phyloP scores from a whole-genome alignment of 2,888 invertebrate genomes.

The Sceliomorpha sp. region DNA sequence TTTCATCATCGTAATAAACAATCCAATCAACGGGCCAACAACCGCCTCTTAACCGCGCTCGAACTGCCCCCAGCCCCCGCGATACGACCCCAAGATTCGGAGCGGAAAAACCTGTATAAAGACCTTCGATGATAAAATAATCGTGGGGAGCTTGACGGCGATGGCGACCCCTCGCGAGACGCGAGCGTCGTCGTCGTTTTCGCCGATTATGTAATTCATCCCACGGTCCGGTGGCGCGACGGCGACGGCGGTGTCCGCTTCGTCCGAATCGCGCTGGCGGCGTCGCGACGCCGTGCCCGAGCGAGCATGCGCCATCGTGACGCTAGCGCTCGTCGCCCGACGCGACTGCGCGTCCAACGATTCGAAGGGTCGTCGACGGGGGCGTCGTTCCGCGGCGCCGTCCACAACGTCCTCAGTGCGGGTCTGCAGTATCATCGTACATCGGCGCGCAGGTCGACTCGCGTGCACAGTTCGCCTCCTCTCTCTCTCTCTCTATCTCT shows the following conservation, averaged over 20 bases:
- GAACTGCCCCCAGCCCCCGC: no score
- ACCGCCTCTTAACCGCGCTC: no score
- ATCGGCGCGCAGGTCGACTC: slow-evolving; percentile 69
- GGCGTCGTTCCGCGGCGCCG: slow-evolving; percentile 73
- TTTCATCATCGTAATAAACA: no score
- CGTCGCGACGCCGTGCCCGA: slow-evolving; percentile 18
- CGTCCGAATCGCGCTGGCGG: slow-evolving; percentile 26
- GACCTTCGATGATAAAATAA: no score
- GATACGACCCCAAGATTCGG: no score
- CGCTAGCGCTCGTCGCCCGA: slow-evolving; percentile 13
- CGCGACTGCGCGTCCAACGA: slow-evolving; percentile 62
- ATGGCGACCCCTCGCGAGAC: slow-evolving; percentile 10
- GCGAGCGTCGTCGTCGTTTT: slow-evolving; percentile 26
- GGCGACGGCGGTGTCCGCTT: slow-evolving; percentile 25
- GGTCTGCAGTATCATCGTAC: slow-evolving; percentile 74
- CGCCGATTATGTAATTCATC: slow-evolving; percentile 39
- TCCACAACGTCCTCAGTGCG: slow-evolving; percentile 67
- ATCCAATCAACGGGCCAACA: no score
- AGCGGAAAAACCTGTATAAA: no score
- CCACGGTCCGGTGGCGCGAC: slow-evolving; percentile 21
- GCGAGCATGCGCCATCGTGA: slow-evolving; percentile 30
- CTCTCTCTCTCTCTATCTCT: no score
- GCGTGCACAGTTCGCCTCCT: slow-evolving; percentile 58
- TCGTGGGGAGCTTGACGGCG: no score
- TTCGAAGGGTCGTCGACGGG: slow-evolving; percentile 74